Evolutionary conservation across 1,140 invertebrate species (phyloP).

Genomic region (Caenorhabditis tropicalis): DNA sequence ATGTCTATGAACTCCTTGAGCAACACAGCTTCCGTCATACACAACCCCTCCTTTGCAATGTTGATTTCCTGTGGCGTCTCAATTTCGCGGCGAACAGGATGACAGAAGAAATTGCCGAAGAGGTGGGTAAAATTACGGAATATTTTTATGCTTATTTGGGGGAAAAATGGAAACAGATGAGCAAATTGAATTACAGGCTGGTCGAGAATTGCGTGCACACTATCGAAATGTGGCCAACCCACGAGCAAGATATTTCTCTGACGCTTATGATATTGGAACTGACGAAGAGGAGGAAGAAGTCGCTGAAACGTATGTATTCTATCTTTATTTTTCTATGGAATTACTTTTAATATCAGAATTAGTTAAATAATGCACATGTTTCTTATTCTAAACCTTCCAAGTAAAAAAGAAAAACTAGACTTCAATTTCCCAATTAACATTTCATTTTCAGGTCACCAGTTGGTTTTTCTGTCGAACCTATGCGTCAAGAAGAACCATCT

Average conservation of each 20-base stretch:
- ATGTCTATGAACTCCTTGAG: slow-evolving; percentile 58
- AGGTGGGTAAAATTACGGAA: background rate
- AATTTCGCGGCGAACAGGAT: slow-evolving; percentile 57
- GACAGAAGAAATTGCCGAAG: slow-evolving; percentile 58
- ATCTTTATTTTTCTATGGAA: background rate
- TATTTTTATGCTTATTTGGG: too few species aligned
- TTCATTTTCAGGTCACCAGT: background rate
- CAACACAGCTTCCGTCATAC: slow-evolving; percentile 55
- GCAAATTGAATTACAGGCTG: slow-evolving; percentile 45
- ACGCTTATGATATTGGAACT: slow-evolving; percentile 22
- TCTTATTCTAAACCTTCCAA: too few species aligned
- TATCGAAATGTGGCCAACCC: slow-evolving; percentile 45
- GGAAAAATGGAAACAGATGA: too few species aligned
- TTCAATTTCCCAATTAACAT: too few species aligned
- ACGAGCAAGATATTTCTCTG: slow-evolving; percentile 52
- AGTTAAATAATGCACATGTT: too few species aligned
- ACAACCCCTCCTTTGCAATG: slow-evolving; percentile 52
- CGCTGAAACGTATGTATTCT: slow-evolving; percentile 10
- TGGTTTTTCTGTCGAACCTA: slow-evolving; percentile 33
- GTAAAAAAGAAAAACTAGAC: too few species aligned
- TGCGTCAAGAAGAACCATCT: slow-evolving; percentile 35
- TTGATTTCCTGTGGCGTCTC: slow-evolving; percentile 57
- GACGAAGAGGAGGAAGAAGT: slow-evolving; percentile 43
- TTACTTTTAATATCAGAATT: too few species aligned
- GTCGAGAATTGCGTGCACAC: slow-evolving; percentile 40